These are phyloP conservation scores for Oceanodroma leucorhoa DNA, from an alignment of 2,797 vertebrate genomes.

Conservation along the genomic window DNA sequence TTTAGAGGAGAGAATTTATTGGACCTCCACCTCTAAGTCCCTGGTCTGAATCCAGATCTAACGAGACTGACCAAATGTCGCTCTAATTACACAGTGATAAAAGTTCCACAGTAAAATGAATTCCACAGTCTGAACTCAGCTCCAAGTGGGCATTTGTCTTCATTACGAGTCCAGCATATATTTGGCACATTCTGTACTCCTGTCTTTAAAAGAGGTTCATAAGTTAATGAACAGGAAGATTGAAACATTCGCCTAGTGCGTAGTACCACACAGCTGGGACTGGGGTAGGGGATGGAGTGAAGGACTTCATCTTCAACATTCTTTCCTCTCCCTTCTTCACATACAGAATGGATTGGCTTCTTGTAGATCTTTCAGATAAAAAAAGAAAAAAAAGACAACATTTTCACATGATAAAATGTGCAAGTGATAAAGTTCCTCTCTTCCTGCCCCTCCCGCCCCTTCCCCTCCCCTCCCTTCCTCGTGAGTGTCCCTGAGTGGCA, in stretches of 20 bases:
- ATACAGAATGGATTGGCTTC: background rate
- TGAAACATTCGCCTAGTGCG: background rate
- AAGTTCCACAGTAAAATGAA: conserved; percentile 67
- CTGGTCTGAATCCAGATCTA: conserved; percentile 52
- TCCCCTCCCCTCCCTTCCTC: rapidly evolving
- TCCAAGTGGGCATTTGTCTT: conserved; percentile 73
- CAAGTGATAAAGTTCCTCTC: background rate
- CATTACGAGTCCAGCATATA: conserved; percentile 53
- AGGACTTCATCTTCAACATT: background rate
- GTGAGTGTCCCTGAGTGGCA: background rate
- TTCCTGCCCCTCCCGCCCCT: rapidly evolving
- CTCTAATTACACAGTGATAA: conserved; percentile 68
- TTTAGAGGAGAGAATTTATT: background rate
- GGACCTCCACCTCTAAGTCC: background rate
- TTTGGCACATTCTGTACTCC: conserved; percentile 34
- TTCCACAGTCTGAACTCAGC: conserved; percentile 59
- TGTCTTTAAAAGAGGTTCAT: conserved; percentile 55
- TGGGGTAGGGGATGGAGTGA: background rate
- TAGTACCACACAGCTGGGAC: background rate
- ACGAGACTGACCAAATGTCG: conserved; percentile 66
- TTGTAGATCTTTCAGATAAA: background rate
- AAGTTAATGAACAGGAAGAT: conserved; percentile 49
- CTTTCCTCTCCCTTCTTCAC: background rate
- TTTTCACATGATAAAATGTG: background rate
- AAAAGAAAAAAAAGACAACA: background rate